These are phyloP conservation scores for Sarcophilus harrisii DNA, from an alignment of 2,797 vertebrate species.

Conservation along the genomic window DNA sequence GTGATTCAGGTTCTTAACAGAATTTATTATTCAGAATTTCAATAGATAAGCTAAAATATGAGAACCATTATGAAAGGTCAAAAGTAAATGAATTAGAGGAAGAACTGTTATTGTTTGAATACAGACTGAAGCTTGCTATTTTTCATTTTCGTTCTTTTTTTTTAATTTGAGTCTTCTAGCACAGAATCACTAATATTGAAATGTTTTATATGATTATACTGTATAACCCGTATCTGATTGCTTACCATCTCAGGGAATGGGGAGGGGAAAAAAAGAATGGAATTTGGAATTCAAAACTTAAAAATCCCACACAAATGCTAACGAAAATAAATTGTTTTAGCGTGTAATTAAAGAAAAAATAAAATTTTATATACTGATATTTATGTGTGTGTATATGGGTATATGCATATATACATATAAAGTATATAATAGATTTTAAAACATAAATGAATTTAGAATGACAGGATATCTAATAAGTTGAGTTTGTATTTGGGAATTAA, in stretches of 20 bases:
- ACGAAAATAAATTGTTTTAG: background rate
- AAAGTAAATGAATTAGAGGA: background rate
- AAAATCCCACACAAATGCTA: no score
- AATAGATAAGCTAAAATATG: slow-evolving; percentile 1
- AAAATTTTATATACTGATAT: no score
- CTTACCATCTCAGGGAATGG: background rate
- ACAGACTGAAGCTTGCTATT: background rate
- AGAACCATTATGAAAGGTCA: background rate
- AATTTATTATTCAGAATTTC: background rate
- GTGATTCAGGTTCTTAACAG: slow-evolving; percentile 87
- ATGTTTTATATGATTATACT: background rate
- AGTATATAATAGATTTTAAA: no score
- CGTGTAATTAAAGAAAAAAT: background rate
- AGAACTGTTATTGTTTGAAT: background rate
- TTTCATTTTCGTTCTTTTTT: background rate
- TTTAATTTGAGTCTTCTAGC: background rate
- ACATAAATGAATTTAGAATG: background rate
- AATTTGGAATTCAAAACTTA: background rate
- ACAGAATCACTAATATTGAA: background rate
- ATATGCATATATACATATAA: no score
- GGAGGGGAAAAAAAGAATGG: background rate
- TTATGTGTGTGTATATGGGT: no score
- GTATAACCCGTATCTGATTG: background rate
- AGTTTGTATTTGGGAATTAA: background rate
- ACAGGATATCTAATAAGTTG: background rate